Evolutionary conservation across 2,797 vertebrate species (phyloP), one percentile per base, ranked within the genome.

Genomic region (Clarias laeviceps): DNA sequence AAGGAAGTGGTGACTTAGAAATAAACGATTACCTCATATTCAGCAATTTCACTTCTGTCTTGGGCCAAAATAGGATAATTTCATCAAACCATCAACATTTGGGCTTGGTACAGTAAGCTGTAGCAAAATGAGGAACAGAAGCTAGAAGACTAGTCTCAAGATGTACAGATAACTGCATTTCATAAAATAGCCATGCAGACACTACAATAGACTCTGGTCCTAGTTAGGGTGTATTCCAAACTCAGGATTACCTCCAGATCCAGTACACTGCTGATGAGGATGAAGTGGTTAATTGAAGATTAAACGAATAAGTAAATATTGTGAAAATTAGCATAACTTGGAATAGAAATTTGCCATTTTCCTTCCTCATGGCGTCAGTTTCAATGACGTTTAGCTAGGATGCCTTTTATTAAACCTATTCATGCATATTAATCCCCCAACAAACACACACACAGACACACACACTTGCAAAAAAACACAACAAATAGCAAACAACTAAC

Each of bases 41-140:
- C 92, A 61, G 90, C 92, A 92, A 91, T 95, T 95, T 95, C 94
- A 94, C 94, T 95, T 95, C 94, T 93, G 93, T 90, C 90, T 94
- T 92, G 87, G 77, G 69, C 27, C 88, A 90, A 88, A 89, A 88
- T 65, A 84, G 80, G 84, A 83, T 81, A 62, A 84, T 79, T 79
- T 88, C 76, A 87, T 73, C 65, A 66, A 88, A 77, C 80, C 74
- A 80, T 85, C 84, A 87, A 87, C 84, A 82, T 62, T 84, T 69
- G 54, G 87, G 66, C 74, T 86, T 80, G 85, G 76, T 88, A 85
- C 66, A 82, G 70, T 61, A 69, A 6, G 5, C 56, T 29, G 40
- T 1, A 29, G 66, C 27, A 62, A 76, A 89, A 85, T 84, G 83
- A 80, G 68, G 84, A 86, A 87, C 84, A 34, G 56, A 65, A 76